Conservation (phyloP, 1,140 invertebrate species). For the Drosophila kurseongensis region DNA sequence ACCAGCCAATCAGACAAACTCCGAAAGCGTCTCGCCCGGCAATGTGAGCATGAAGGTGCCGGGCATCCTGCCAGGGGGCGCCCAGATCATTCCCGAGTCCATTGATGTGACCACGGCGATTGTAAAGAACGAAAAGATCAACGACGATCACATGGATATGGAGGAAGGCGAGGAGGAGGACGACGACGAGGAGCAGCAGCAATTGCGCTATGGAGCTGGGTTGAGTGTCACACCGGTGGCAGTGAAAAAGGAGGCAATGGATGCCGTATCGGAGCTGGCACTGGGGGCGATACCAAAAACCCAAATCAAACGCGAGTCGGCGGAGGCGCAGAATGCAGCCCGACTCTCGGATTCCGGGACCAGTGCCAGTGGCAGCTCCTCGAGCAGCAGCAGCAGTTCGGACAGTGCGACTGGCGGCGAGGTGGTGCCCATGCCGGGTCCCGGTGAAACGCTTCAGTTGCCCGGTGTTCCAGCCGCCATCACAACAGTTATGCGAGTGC, state of each 20-base stretch:
- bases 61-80: constrained; percentile 70
- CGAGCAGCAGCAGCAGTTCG: constrained; percentile 55
- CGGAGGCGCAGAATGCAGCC: constrained; percentile 13
- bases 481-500: constrained; percentile 60
- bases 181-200: constrained; percentile 43
- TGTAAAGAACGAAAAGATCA: constrained; percentile 75
- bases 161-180: constrained; percentile 65
- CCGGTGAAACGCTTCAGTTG: constrained; percentile 65
- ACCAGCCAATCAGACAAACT: constrained; percentile 59
- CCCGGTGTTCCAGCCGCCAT: constrained; percentile 77
- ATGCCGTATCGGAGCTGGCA: constrained; percentile 38
- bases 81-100: constrained; percentile 79
- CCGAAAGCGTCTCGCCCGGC: constrained; percentile 63
- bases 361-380: constrained; percentile 41
- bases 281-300: constrained; percentile 56
- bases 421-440: constrained; percentile 57
- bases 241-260: constrained; percentile 63
- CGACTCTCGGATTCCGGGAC: constrained; percentile 61
- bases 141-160: constrained; percentile 56
- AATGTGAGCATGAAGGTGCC: constrained; percentile 77
- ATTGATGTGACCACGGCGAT: constrained; percentile 75
- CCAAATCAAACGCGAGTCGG: constrained; percentile 64
- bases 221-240: constrained; percentile 59
- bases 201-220: constrained; percentile 57
- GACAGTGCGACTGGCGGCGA: constrained; percentile 54